Percentiles rank a stretch among this genome's conserved stretches.
Evolutionary conservation across 2,113 vertebrate species (phyloP).

Genomic region (Dromiciops gliroides): DNA sequence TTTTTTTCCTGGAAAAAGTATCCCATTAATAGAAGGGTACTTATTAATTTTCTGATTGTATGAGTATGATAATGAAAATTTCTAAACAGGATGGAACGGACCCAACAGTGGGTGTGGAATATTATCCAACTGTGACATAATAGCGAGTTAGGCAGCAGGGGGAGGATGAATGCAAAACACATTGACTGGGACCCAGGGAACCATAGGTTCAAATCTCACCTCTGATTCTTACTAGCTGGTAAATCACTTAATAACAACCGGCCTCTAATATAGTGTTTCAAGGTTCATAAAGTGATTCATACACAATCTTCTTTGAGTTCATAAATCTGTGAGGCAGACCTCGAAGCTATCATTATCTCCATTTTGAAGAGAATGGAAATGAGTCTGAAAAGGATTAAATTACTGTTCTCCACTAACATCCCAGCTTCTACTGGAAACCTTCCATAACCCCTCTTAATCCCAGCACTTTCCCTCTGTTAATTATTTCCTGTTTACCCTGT

Average conservation of each 20-base stretch:
- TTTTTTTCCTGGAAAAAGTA: background rate
- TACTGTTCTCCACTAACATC: background rate
- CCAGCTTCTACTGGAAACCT: background rate
- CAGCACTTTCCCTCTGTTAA: background rate
- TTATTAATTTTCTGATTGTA: background rate
- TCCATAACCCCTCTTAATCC: background rate
- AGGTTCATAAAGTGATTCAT: background rate
- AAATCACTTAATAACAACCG: background rate
- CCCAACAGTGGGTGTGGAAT: background rate
- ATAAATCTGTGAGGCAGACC: background rate
- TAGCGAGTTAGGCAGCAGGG: background rate
- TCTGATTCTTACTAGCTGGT: background rate
- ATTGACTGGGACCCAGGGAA: background rate
- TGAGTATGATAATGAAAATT: background rate
- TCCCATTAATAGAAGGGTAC: background rate
- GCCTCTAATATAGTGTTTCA: background rate
- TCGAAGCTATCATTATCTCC: background rate
- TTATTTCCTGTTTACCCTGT: background rate
- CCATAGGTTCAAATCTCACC: background rate
- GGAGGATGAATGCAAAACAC: background rate
- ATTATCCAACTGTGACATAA: background rate
- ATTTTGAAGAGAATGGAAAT: background rate
- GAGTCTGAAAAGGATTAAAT: background rate
- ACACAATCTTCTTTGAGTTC: background rate
- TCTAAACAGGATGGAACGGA: background rate